Evolutionary conservation across 2,888 invertebrate species (phyloP).

Genomic region (Cephus runcator): DNA sequence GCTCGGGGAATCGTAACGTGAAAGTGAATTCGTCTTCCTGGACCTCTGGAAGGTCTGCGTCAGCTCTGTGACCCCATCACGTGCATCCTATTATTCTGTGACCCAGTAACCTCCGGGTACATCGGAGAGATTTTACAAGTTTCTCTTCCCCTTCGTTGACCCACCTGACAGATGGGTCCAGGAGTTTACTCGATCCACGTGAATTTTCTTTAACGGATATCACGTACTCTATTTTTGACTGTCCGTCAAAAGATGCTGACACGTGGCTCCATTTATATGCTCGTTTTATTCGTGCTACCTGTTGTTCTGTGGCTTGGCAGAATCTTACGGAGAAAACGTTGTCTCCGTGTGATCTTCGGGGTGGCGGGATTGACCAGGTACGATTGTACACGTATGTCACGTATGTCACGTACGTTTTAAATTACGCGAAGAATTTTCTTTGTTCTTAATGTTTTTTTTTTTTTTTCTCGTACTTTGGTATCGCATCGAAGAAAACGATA

Average conservation of each 20-base stretch:
- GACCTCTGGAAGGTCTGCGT: not conserved
- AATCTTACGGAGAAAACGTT: conserved; percentile 28
- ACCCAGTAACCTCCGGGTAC: conserved; percentile 38
- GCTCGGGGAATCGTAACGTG: not conserved
- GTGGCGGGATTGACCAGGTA: conserved; percentile 36
- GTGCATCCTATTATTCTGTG: conserved; percentile 39
- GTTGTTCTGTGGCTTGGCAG: conserved; percentile 37
- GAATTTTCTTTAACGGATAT: conserved; percentile 8
- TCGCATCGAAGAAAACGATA: not conserved
- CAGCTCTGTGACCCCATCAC: conserved; percentile 35
- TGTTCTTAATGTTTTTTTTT: not conserved
- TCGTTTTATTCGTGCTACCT: conserved; percentile 36
- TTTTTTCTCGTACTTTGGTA: not conserved
- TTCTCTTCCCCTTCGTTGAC: not conserved
- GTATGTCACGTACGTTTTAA: not conserved
- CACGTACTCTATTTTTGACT: conserved; percentile 8
- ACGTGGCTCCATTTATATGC: conserved; percentile 31
- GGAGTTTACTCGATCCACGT: not conserved
- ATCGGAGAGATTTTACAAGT: not conserved
- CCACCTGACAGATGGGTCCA: not conserved
- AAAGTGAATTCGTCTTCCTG: not conserved
- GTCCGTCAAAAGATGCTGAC: conserved; percentile 27
- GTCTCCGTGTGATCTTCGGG: conserved; percentile 23
- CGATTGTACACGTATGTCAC: not conserved
- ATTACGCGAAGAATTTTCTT: not conserved